phyloP scores from a whole-genome alignment of 2,113 vertebrate species.

The Cyphotilapia sp. region DNA sequence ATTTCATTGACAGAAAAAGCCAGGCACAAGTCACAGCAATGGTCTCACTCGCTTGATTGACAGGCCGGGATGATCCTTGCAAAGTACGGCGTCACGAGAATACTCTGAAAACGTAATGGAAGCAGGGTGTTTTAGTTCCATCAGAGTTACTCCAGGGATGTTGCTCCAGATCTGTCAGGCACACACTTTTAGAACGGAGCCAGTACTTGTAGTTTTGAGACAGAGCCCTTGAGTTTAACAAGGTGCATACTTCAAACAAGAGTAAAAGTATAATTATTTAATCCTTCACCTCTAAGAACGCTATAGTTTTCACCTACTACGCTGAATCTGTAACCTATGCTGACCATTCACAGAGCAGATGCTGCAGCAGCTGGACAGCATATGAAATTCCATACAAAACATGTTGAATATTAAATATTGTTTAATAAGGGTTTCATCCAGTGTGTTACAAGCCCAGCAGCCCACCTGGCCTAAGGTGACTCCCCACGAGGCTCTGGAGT shows the following conservation, averaged over 20 bases:
- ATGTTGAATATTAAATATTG: neutral
- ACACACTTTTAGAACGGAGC: neutral
- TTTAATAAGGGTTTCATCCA: neutral
- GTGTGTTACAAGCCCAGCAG: too few relatives aligned
- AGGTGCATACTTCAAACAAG: neutral
- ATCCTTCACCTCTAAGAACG: neutral
- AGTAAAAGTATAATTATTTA: neutral
- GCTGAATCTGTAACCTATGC: neutral
- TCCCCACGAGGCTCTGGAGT: fast-evolving
- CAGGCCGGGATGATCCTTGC: neutral
- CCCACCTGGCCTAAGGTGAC: neutral
- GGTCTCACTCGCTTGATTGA: neutral
- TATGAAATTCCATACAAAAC: neutral
- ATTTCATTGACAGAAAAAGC: neutral
- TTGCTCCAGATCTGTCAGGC: slow-evolving; percentile 12
- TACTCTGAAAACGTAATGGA: neutral
- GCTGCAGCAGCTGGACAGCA: fast-evolving
- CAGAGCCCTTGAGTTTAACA: neutral
- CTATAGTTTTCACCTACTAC: neutral
- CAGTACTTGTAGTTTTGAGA: neutral
- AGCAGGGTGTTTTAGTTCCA: neutral
- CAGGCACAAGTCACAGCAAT: neutral
- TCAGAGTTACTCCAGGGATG: slow-evolving; percentile 10
- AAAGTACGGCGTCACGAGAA: neutral
- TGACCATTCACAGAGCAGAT: neutral